Base-by-base conservation (phyloP, 2,113 vertebrate genomes). In the Myocastor coypus region DNA sequence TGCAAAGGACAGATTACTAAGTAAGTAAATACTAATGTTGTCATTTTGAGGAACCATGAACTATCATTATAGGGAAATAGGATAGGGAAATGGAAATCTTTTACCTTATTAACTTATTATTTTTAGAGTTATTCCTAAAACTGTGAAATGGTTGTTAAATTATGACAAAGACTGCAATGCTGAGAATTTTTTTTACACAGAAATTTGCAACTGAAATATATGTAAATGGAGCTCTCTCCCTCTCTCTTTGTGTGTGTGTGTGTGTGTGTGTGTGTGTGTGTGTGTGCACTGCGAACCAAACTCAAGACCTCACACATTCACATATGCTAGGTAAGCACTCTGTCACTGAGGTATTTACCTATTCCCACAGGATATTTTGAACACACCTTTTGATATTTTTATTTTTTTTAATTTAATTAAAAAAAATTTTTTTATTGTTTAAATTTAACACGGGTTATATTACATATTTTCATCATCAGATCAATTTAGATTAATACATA, bases 71-170 rank as follows among this genome's bases (percentile, higher is more conserved):
- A 80, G 28, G 7, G 81, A 37, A 20, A 86, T 42, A 52, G 1
- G 4, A 55, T 19, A 13, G 83, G 16, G 26, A 59, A 4, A 19
- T 82, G 83, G 26, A 32, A 68, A 6, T 92, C 14, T 85, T 94
- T 94, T 77, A 63, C 4, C 26, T 61, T 77, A 89, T 86, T 52
- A 86, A 94, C 34, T 89, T 69, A 82, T 30, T 85, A 16, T 55
- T 57, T 57, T 57, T 57, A 82, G 19, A 83, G 40, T 55, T 92
- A 61, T 82, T 78, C n/a, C 66, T 89, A 71, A 92, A 88, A 71
- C 5, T 46, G 19, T 46, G 12, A 87, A 87, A 87, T 80, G 32
- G 34, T 96, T 94, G n/a, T 40, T 91, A 87, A 89, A 50, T 85
- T 66, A 89, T 46, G n/a, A 71, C 52, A 66, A 61, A 89, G 17